Base-by-base conservation (phyloP, 2,797 vertebrate genomes). In the Euphonia xanthogaster region DNA sequence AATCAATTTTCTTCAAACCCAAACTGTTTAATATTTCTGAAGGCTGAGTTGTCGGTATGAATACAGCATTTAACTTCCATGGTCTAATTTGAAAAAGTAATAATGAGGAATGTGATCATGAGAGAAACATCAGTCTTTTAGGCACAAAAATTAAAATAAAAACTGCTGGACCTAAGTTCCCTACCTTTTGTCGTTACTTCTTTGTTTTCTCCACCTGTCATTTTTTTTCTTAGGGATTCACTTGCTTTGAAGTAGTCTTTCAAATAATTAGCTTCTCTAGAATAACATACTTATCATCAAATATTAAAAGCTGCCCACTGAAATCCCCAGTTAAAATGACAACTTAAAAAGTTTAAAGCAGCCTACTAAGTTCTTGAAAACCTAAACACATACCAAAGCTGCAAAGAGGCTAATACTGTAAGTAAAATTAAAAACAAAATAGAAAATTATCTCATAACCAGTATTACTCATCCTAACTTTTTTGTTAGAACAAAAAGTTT, bases 181-280 rank as follows among this genome's bases (percentile, higher is more conserved):
- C 42, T 71, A 25, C 7, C 20, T 68, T 75, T 70, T 62, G 25
- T 85, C 10, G 79, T 66, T 45, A 14, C 5, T 39, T 68, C 35
- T 68, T 68, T 61, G 18, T 58, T 51, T 81, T 60, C 3, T 47
- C 4, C 5, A 7, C 10, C 8, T 5, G 2, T 6, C 5, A 35
- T 20, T 18, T 22, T 47, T 39, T 68, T 37, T 63, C 33, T 75
- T 5, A 14, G 58, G 74, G 30, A 92, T 80, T 81, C 8, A 21
- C 90, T 65, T 85, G 7, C 5, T 68, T 96, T 88, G 65, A 93
- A 74, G 19, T 90, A 83, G 27, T 53, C 48, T 92, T 93, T 91
- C 44, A 96, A 94, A 94, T 95, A 94, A 97, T 96, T 96, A 93
- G 30, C n/a, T 88, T 68, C 45, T 88, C 53, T 40, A 80, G 40